A percentile compares a stretch with the other conserved stretches of the same genome.
Conservation (phyloP, 2,113 vertebrate genomes). For the Planiliza haematocheilus region DNA sequence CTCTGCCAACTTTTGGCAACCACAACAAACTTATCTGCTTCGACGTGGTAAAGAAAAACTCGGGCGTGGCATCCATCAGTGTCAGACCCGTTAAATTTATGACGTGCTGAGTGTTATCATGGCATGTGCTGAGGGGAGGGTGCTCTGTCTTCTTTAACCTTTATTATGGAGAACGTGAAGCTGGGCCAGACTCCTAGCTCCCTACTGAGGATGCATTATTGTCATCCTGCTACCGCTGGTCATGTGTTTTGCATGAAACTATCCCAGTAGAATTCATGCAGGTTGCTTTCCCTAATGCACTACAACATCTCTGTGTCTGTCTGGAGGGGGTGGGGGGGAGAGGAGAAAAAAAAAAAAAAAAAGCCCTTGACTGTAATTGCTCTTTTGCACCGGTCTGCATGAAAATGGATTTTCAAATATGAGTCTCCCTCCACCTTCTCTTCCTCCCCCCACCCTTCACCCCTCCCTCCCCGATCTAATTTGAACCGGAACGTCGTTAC, state of each 20-base stretch:
- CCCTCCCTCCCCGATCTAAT: slow-evolving; percentile 71
- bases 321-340: neutral
- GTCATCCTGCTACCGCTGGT: slow-evolving; percentile 26
- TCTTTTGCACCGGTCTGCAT: slow-evolving; percentile 73
- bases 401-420: slow-evolving; percentile 82
- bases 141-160: slow-evolving; percentile 48
- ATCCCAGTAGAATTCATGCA: slow-evolving; percentile 59
- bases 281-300: slow-evolving; percentile 66
- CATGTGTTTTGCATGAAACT: slow-evolving; percentile 55
- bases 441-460: slow-evolving; percentile 9
- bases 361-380: slow-evolving; percentile 75
- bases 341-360: slow-evolving; percentile 54
- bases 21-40: slow-evolving; percentile 35
- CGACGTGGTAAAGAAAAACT: slow-evolving; percentile 17
- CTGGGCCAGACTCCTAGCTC: slow-evolving; percentile 45
- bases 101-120: slow-evolving; percentile 22
- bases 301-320: slow-evolving; percentile 57
- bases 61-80: slow-evolving; percentile 37
- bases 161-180: slow-evolving; percentile 34
- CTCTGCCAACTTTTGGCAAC: slow-evolving; percentile 49
- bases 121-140: neutral
- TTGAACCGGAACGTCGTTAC: slow-evolving; percentile 76
- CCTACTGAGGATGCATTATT: slow-evolving; percentile 40
- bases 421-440: slow-evolving; percentile 47
- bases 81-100: slow-evolving; percentile 44